Conservation (phyloP, 2,888 invertebrate genomes). For the Luffia ferchaultella region DNA sequence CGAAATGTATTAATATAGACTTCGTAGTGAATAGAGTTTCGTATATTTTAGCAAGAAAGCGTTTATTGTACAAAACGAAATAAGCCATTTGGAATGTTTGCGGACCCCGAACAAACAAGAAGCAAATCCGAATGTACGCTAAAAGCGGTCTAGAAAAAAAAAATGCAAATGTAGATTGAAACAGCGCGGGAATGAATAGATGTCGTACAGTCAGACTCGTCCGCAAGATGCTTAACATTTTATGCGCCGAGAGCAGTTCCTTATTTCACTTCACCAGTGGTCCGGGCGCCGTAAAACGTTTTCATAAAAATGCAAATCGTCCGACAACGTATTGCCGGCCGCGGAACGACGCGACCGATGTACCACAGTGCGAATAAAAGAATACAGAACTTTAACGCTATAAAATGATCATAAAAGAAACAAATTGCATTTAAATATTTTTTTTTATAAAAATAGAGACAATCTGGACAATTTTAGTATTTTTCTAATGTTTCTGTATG, state of each 20-base stretch:
- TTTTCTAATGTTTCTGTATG: too few species aligned
- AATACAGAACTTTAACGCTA: too few species aligned
- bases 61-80: too few species aligned
- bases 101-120: not conserved
- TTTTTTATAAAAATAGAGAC: too few species aligned
- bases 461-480: too few species aligned
- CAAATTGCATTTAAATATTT: too few species aligned
- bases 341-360: conserved; percentile 11
- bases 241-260: conserved; percentile 21
- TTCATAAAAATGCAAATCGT: conserved; percentile 62
- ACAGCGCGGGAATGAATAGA: conserved; percentile 26
- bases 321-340: conserved; percentile 44
- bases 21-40: too few species aligned
- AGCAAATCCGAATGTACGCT: not conserved
- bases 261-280: conserved; percentile 12
- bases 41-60: too few species aligned
- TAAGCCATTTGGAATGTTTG: too few species aligned
- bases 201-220: conserved; percentile 26
- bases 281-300: conserved; percentile 38
- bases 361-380: too few species aligned
- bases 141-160: not conserved
- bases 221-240: conserved; percentile 40
- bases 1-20: too few species aligned
- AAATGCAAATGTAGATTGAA: not conserved
- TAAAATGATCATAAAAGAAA: too few species aligned